Evolutionary conservation across 2,797 vertebrate species (phyloP), one percentile per base, ranked within the genome.

Genomic region (Chlorospingus semifuscus): DNA sequence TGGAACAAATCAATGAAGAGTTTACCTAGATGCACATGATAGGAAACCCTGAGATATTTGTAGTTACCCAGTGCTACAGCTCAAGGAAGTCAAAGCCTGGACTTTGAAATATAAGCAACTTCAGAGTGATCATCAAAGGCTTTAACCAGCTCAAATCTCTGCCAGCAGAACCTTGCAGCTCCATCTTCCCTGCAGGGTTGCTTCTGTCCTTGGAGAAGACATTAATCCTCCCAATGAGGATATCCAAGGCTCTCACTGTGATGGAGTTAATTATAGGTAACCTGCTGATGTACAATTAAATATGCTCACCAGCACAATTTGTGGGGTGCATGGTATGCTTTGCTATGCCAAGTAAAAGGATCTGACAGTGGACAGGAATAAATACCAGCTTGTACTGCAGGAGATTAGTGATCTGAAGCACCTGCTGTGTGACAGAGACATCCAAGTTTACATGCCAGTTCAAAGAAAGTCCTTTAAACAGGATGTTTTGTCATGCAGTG

Each of bases 221-320:
- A 30, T 85, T 83, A 71, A 71, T 32, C 50, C 42, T 93, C 47
- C 47, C 65, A 55, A 36, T 65, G 42, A 87, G 63, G 72, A 87
- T 94, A 75, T 87, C 46, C 64, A 53, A 68, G 50, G 84, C 61
- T 85, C 76, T 90, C 9, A 22, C 46, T 57, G n/a, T 24, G 39
- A 44, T 81, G 22, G 64, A 83, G 65, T 29, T 94, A 95, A 96
- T 94, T 93, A 78, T 57, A 92, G 65, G 34, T 65, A 83, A 94
- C 65, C 81, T 75, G 46, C 30, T 83, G 75, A 77, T 80, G 24
- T 64, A 42, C n/a, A 29, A 89, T 82, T 92, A 82, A 94, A 70
- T 63, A 85, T 29, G 22, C 44, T 89, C 4, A 0, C 53, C 71
- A 80, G 80, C 70, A 69, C 53, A 79, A 65, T 80, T 93, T 92